Evolutionary conservation across 2,888 invertebrate species (phyloP), one percentile per base, ranked within the genome.

Genomic region (Gortyna flavago): DNA sequence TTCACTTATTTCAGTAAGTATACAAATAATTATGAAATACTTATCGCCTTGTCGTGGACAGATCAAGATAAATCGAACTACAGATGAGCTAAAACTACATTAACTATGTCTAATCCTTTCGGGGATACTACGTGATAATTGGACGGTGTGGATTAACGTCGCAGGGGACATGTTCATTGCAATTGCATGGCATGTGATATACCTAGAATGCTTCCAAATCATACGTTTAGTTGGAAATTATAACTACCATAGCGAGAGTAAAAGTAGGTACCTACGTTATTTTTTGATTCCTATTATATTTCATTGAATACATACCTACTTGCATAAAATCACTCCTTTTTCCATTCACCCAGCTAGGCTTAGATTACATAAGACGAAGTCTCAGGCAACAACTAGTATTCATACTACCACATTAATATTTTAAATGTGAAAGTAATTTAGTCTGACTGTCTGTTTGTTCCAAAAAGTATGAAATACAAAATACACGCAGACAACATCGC

Each of bases 91-190:
- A 29, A 35, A 41, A 44, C 44, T 66, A 66, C 51, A 48, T 54
- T 81, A 59, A 65, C 51, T 66, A 44, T 67, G 35, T 21, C 44
- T 48, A 57, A 62, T 62, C 44, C 83, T 38, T 82, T 69, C 1
- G 83, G 67, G 83, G 29, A 77, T 82, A 70, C 77, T 35, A 77
- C 21, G 29, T 61, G 59, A 82, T 82, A 70, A 80, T 80, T 80
- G 77, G 51, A 77, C 13, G 77, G 80, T 51, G 83, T 59, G 69
- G 80, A 80, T 69, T 61, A 80, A 61, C 21, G 69, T 54, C 83
- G 21, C 80, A 25, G 16, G 83, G 69, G 80, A 69, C 69, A 29
- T 59, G 83, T 82, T 21, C 59, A 16, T 16, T 44, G 13, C 44
- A 44, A 82, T 48, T 48, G 51, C 32, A 25, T 51, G 51, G 35